Base-by-base conservation (phyloP, 2,888 invertebrate species). In the Hemithea aestivaria region DNA sequence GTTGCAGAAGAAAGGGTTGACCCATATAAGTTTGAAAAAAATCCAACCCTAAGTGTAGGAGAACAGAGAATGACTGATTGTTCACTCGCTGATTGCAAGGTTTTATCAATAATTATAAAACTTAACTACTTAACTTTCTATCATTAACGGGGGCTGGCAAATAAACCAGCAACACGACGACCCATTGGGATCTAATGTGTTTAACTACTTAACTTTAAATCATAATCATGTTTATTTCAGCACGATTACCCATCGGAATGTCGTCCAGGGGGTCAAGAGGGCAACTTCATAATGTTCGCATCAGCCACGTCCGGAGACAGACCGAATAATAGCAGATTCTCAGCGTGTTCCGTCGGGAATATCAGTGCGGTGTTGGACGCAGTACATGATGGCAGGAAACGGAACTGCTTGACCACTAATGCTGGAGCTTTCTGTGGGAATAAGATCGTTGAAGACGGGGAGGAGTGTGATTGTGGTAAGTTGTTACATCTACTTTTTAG, bases 221-320 rank as follows among this genome's bases (percentile, higher is more conserved):
- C 20, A 16, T 9, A 27, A 5, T 20, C 7, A 27, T 9, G 5
- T 27, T 11, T 2, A 7, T 8, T 8, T 1, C 80, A 97, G 97
- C 98, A 98, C 80, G 98, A 98, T 82, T 96, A 94, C 80, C 96
- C 96, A 0, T 91, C 92, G 10, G 94, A 96, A 62, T 96, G 96
- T 74, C 90, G 96, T 45, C 96, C 98, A 1, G 97, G 97, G 40
- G 96, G 97, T 6, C 89, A 93, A 21, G 92, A 91, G 51, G 99
- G 99, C 38, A 99, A 99, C 89, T 99, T 91, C 82, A 99, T 99
- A 64, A 99, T 99, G 99, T 99, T 98, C 81, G 97, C 98, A 8
- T 98, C 98, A 31, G 99, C 99, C 6, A 99, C 99, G 0, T 97
- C 97, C 47, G 99, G 99, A 32, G 98, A 99, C 87, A 91, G 97